A percentile compares a stretch with the other conserved stretches of the same genome.
Conservation (phyloP, 2,888 invertebrate species). For the Drosophila kuntzei region DNA sequence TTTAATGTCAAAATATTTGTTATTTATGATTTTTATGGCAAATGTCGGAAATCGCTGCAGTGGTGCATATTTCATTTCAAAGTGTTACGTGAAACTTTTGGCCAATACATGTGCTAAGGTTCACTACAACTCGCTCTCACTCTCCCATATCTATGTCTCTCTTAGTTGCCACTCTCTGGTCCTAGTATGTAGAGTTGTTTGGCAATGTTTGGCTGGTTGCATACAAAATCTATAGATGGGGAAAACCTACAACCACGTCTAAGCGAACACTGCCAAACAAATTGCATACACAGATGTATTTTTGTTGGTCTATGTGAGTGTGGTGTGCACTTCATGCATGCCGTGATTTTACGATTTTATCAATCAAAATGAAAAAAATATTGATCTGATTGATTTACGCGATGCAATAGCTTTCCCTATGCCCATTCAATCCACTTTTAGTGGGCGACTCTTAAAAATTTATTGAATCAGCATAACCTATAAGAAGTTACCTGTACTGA, state of each 20-base stretch:
- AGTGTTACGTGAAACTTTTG: conserved; percentile 65
- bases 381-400: conserved; percentile 71
- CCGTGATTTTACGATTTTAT: conserved; percentile 67
- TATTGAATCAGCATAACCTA: conserved; percentile 34
- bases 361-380: conserved; percentile 60
- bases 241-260: conserved; percentile 46
- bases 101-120: conserved; percentile 32
- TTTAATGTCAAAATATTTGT: conserved; percentile 49
- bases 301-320: conserved; percentile 1
- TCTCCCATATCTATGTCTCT: not conserved
- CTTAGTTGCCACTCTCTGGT: conserved; percentile 4
- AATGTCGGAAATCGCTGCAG: conserved; percentile 69
- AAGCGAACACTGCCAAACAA: conserved; percentile 46
- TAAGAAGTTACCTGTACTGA: not conserved
- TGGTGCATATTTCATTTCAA: conserved; percentile 70
- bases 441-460: conserved; percentile 35
- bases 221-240: conserved; percentile 24
- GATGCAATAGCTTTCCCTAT: conserved; percentile 25
- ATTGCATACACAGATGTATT: conserved; percentile 31
- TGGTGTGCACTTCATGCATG: conserved; percentile 47
- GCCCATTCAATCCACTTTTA: conserved; percentile 19
- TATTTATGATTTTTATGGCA: conserved; percentile 62
- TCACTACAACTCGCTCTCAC: not conserved
- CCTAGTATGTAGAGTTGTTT: conserved; percentile 32
- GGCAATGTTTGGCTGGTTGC: conserved; percentile 34